A percentile compares a stretch with the other conserved stretches of the same genome.
Evolutionary conservation across 2,113 vertebrate genomes (phyloP).

Genomic region (Hoplias malabaricus): DNA sequence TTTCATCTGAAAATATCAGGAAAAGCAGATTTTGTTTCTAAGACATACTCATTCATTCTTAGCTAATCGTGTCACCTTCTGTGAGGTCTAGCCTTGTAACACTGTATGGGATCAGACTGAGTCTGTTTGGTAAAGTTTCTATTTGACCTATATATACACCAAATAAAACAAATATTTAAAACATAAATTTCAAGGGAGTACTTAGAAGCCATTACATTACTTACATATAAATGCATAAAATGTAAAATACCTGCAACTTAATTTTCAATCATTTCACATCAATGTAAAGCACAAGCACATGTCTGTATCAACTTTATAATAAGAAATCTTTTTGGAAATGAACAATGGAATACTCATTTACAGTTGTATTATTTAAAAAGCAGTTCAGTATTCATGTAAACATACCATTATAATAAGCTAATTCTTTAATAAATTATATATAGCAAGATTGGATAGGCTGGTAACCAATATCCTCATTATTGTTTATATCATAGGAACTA

Average conservation of each 20-base stretch:
- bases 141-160: not conserved
- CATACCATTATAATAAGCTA: slow-evolving; percentile 5
- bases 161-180: not conserved
- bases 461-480: slow-evolving; percentile 26
- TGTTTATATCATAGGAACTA: slow-evolving; percentile 40
- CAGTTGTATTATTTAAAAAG: not conserved
- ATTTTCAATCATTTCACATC: too few relatives aligned
- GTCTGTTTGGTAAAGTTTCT: not conserved
- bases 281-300: not conserved
- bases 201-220: too few relatives aligned
- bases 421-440: slow-evolving; percentile 11
- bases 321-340: not conserved
- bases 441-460: slow-evolving; percentile 12
- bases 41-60: not conserved
- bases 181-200: not conserved
- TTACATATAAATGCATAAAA: too few relatives aligned
- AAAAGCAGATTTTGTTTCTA: not conserved
- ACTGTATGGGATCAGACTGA: not conserved
- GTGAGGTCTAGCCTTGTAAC: not conserved
- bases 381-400: slow-evolving; percentile 9
- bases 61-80: not conserved
- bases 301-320: too few relatives aligned
- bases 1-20: not conserved
- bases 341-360: slow-evolving; percentile 6
- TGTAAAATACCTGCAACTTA: too few relatives aligned